A percentile compares a stretch with the other conserved stretches of the same genome.
phyloP scores from a whole-genome alignment of 2,888 invertebrate genomes.

The Synanthedon andrenaeformis region DNA sequence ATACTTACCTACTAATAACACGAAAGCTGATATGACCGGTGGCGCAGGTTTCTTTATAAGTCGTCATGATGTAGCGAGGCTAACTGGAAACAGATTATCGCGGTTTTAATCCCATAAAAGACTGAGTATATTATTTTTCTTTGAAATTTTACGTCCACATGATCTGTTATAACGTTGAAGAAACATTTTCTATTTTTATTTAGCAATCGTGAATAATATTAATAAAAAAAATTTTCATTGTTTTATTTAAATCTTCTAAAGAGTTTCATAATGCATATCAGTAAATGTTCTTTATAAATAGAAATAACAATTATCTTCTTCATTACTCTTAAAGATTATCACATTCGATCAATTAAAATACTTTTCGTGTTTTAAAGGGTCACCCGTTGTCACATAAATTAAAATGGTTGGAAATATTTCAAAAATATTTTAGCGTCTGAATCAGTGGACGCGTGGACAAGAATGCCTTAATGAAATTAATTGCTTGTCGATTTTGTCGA shows the following conservation, averaged over 20 bases:
- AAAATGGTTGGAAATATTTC: constrained; percentile 3
- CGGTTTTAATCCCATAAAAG: not conserved
- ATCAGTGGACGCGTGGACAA: constrained; percentile 27
- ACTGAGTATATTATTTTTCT: not conserved
- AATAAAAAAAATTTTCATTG: too few relatives aligned
- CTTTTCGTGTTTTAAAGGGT: constrained; percentile 32
- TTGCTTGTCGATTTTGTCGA: constrained; percentile 49
- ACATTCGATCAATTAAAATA: constrained; percentile 49
- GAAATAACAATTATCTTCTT: too few relatives aligned
- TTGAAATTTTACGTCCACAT: not conserved
- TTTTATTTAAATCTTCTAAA: too few relatives aligned
- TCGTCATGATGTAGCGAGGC: not conserved
- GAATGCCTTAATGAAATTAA: constrained; percentile 66
- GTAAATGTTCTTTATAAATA: too few relatives aligned
- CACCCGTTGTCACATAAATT: constrained; percentile 5
- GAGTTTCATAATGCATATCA: too few relatives aligned
- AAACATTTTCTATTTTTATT: too few relatives aligned
- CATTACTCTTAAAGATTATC: too few relatives aligned
- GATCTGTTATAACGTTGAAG: too few relatives aligned
- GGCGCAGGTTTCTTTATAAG: constrained; percentile 24
- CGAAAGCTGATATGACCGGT: constrained; percentile 19
- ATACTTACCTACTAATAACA: too few relatives aligned
- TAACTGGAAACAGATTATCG: not conserved
- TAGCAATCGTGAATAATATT: too few relatives aligned
- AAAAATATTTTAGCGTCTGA: not conserved